phyloP scores from a whole-genome alignment of 2,888 invertebrate species.

The Polymixis lichenea region DNA sequence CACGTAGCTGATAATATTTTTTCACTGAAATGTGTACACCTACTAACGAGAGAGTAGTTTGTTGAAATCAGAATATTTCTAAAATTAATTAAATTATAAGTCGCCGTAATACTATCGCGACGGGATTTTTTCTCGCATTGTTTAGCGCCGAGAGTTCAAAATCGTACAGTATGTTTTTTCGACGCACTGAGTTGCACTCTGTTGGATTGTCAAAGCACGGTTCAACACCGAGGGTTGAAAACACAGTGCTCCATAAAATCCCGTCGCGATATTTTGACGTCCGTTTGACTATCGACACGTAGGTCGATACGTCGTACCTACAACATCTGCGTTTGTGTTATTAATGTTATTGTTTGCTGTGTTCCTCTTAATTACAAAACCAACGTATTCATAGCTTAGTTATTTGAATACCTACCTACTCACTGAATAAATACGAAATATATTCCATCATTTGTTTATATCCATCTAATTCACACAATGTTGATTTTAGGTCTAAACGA shows the following conservation, averaged over 20 bases:
- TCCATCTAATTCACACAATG: not conserved
- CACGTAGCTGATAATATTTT: not conserved
- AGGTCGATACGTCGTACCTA: not conserved
- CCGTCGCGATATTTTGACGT: too few relatives aligned
- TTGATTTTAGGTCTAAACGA: not conserved
- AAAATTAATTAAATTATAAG: not conserved
- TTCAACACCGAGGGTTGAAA: too few relatives aligned
- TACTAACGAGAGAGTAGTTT: not conserved
- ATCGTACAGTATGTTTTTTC: too few relatives aligned
- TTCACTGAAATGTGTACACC: not conserved
- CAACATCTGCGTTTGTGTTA: not conserved
- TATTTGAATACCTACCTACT: not conserved
- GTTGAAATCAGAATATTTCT: not conserved
- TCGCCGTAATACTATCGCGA: too few relatives aligned
- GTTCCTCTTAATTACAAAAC: not conserved
- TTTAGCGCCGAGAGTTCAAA: too few relatives aligned
- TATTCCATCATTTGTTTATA: not conserved
- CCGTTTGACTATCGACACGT: too few relatives aligned
- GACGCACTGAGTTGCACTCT: too few relatives aligned
- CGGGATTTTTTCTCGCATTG: too few relatives aligned
- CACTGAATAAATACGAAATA: slow-evolving; percentile 9
- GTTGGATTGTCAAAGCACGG: too few relatives aligned
- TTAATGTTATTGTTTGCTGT: slow-evolving; percentile 3
- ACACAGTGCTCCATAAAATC: too few relatives aligned
- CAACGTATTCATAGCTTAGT: not conserved